Evolutionary conservation across 2,888 invertebrate genomes (phyloP).

Genomic region (Arenicola marina): DNA sequence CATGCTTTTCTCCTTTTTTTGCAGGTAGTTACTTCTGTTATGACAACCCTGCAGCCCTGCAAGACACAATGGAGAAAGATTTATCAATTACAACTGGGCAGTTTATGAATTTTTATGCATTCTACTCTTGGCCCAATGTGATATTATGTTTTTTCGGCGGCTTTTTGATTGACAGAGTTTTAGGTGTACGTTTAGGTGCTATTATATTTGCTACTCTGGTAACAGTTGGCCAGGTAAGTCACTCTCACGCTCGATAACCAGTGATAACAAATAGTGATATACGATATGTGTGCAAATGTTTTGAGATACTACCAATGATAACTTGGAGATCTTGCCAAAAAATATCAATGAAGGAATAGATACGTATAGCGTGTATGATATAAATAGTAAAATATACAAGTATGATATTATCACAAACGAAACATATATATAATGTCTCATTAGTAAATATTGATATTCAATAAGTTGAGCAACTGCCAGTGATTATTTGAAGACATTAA

Average conservation of each 20-base stretch:
- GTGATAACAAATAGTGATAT: background rate
- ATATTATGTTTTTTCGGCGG: constrained; percentile 94
- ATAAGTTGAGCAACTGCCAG: no score
- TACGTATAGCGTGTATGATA: no score
- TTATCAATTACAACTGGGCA: constrained; percentile 78
- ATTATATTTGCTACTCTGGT: constrained; percentile 88
- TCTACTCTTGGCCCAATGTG: constrained; percentile 97
- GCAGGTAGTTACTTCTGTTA: constrained; percentile 82
- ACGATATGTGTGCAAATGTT: no score
- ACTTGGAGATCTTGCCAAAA: no score
- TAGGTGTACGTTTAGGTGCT: constrained; percentile 91
- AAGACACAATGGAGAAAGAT: constrained; percentile 83
- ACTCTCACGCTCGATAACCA: background rate
- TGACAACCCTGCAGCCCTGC: constrained; percentile 92
- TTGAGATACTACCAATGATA: no score
- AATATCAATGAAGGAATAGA: no score
- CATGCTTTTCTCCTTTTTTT: constrained; percentile 3
- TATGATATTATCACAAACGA: no score
- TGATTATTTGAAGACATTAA: no score
- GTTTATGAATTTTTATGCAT: constrained; percentile 79
- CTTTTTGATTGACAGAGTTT: constrained; percentile 90
- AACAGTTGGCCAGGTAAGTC: constrained; percentile 75
- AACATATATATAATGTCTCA: no score
- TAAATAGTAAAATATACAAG: no score
- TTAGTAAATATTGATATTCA: no score